These are phyloP conservation scores for Sebastolobus alascanus DNA, from an alignment of 2,797 vertebrate species.

Conservation along the genomic window DNA sequence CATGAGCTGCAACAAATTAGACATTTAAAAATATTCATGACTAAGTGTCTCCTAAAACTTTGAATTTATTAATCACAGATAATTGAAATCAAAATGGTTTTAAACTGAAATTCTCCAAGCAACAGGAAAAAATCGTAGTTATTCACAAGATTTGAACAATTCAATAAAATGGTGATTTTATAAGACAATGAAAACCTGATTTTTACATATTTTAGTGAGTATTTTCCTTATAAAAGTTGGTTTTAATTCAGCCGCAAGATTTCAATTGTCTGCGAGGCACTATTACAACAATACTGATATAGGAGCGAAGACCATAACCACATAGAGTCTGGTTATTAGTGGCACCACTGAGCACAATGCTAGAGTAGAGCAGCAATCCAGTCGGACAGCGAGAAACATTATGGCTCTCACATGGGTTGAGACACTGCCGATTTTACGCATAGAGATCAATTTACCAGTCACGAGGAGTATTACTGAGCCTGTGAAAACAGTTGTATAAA, in stretches of 20 bases:
- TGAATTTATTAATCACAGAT: neutral
- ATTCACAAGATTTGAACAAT: neutral
- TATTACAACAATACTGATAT: neutral
- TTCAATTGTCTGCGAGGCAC: neutral
- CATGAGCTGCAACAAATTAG: neutral
- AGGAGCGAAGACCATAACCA: neutral
- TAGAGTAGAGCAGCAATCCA: neutral
- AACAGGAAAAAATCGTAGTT: neutral
- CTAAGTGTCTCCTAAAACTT: neutral
- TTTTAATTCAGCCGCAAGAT: neutral
- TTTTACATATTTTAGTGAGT: neutral
- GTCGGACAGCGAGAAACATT: neutral
- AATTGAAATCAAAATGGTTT: neutral
- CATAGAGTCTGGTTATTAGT: neutral
- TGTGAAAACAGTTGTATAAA: neutral
- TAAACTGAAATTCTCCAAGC: neutral
- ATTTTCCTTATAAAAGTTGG: neutral
- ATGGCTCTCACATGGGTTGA: too few relatives aligned
- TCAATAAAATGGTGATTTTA: neutral
- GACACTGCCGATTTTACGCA: neutral
- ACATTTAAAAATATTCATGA: constrained; percentile 18
- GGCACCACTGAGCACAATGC: neutral
- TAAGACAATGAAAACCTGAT: neutral
- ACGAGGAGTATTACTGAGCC: neutral
- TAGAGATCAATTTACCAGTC: neutral